A percentile compares a stretch with the other conserved stretches of the same genome.
Conservation (phyloP, 2,888 invertebrate genomes). For the Epiblema foenella region DNA sequence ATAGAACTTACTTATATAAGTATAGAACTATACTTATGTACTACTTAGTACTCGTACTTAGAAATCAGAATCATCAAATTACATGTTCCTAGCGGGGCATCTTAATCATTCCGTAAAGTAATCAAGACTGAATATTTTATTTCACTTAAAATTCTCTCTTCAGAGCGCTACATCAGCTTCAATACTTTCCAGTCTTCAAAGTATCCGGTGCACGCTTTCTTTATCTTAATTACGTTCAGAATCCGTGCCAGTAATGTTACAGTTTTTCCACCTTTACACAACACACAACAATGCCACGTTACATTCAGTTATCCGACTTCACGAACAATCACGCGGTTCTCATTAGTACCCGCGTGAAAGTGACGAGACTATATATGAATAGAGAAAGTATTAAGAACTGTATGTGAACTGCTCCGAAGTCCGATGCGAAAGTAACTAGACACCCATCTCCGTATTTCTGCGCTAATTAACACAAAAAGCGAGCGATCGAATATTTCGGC, state of each 20-base stretch:
- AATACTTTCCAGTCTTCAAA: slow-evolving; percentile 11
- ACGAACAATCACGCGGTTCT: slow-evolving; percentile 66
- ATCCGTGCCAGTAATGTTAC: slow-evolving; percentile 51
- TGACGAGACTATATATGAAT: slow-evolving; percentile 73
- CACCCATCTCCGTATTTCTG: slow-evolving; percentile 54
- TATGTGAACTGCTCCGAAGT: slow-evolving; percentile 59
- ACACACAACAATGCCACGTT: slow-evolving; percentile 63
- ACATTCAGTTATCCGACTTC: slow-evolving; percentile 66
- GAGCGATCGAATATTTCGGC: slow-evolving; percentile 33
- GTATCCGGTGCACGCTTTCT: slow-evolving; percentile 42
- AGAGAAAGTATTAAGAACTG: slow-evolving; percentile 74
- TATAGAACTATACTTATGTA: too few species aligned
- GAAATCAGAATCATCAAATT: too few species aligned
- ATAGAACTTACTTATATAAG: too few species aligned
- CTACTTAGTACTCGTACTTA: too few species aligned
- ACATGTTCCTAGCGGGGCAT: too few species aligned
- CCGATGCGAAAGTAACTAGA: slow-evolving; percentile 66
- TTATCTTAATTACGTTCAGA: slow-evolving; percentile 40
- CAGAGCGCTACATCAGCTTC: slow-evolving; percentile 3
- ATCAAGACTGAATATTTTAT: neutral
- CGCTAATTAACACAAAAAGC: slow-evolving; percentile 48
- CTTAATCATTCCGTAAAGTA: neutral
- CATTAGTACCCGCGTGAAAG: slow-evolving; percentile 72
- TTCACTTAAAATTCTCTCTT: slow-evolving; percentile 6
- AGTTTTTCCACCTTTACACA: slow-evolving; percentile 63